Evolutionary conservation across 1,140 invertebrate genomes (phyloP).

Genomic region (Ceratoteleas bidentatus): DNA sequence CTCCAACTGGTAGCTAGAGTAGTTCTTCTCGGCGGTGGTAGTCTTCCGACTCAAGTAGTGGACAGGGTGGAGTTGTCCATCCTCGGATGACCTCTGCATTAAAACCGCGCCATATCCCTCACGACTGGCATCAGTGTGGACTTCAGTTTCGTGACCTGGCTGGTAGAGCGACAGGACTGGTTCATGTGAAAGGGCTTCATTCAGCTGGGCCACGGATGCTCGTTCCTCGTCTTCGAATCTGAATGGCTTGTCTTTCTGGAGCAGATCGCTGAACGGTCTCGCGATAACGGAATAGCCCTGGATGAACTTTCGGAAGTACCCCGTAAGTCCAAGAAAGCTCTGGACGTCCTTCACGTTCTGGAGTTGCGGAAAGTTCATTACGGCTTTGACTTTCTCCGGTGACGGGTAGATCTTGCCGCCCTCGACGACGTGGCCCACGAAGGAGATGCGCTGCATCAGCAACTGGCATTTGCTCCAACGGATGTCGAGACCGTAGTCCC

Average conservation of each 20-base stretch:
- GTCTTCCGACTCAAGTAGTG: slow-evolving; percentile 14
- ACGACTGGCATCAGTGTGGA: slow-evolving; percentile 8
- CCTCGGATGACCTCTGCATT: neutral
- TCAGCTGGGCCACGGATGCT: slow-evolving; percentile 1
- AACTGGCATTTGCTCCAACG: neutral
- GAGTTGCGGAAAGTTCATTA: too few species aligned
- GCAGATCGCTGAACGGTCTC: too few species aligned
- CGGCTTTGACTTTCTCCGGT: neutral
- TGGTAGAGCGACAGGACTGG: neutral
- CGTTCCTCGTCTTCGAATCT: slow-evolving; percentile 6
- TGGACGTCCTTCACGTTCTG: neutral
- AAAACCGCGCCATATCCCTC: slow-evolving; percentile 8
- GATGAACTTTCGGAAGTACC: slow-evolving; percentile 6
- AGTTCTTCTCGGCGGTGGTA: neutral
- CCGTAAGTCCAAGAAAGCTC: neutral
- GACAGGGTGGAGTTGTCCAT: neutral
- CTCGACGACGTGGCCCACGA: neutral
- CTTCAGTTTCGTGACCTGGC: too few species aligned
- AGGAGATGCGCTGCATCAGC: neutral
- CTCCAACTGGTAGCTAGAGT: slow-evolving; percentile 12
- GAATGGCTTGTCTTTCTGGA: too few species aligned
- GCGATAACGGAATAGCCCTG: neutral
- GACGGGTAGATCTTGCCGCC: neutral
- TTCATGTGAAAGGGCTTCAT: neutral
- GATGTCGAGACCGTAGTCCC: too few species aligned